Evolutionary conservation across 2,113 vertebrate species (phyloP).

Genomic region (Mirza zaza): DNA sequence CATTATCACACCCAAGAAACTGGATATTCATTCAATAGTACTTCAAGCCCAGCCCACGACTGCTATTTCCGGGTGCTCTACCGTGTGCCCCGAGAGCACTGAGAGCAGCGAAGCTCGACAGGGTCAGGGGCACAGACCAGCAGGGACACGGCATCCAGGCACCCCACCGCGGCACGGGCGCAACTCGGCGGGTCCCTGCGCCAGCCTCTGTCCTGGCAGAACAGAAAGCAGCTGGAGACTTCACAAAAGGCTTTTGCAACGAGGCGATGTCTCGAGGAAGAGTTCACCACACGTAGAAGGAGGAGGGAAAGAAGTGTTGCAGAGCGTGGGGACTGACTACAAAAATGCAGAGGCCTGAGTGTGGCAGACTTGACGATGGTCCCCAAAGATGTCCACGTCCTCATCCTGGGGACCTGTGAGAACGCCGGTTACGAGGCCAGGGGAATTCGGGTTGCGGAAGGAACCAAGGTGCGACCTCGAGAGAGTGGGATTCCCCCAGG

Average conservation of each 20-base stretch:
- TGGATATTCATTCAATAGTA: not conserved
- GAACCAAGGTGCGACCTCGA: not conserved
- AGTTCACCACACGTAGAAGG: not conserved
- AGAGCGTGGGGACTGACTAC: not conserved
- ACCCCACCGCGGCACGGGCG: fast-evolving
- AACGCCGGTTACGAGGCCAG: no score
- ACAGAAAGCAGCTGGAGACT: not conserved
- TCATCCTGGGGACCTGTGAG: not conserved
- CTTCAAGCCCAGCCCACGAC: not conserved
- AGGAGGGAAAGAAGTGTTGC: not conserved
- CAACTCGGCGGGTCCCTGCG: fast-evolving
- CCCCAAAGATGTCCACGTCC: not conserved
- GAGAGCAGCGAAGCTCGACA: not conserved
- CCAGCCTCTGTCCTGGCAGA: not conserved
- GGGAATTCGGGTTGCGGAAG: not conserved
- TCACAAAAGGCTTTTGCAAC: not conserved
- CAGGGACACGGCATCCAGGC: not conserved
- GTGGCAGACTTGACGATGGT: not conserved
- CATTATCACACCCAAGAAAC: not conserved
- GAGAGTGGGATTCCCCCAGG: not conserved
- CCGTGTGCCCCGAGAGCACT: not conserved
- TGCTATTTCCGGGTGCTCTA: not conserved
- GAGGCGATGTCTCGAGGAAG: not conserved
- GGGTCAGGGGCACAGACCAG: not conserved
- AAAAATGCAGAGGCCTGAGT: not conserved